These are phyloP conservation scores for Merodon equestris DNA, from an alignment of 2,888 invertebrate genomes.

Conservation along the genomic window DNA sequence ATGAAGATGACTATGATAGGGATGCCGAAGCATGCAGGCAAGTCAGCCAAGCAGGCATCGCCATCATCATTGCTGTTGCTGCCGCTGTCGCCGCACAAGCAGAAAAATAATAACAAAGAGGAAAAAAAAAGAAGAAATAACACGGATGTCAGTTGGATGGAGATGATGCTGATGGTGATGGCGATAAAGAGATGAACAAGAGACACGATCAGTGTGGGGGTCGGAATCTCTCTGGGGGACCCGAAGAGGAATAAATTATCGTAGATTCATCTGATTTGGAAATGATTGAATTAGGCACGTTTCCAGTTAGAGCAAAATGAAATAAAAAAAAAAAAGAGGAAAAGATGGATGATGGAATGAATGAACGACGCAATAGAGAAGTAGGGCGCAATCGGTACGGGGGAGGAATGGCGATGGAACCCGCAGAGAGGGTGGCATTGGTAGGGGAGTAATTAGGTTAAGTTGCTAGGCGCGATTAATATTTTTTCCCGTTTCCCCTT, in stretches of 20 bases:
- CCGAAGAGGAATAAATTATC: slow-evolving; percentile 66
- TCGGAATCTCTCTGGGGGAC: neutral
- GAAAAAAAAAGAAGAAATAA: neutral
- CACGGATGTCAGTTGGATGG: slow-evolving; percentile 54
- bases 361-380: slow-evolving; percentile 1
- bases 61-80: slow-evolving; percentile 34
- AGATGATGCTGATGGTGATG: slow-evolving; percentile 36
- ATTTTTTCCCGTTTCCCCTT: slow-evolving; percentile 14
- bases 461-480: slow-evolving; percentile 67
- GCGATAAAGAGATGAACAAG: slow-evolving; percentile 27
- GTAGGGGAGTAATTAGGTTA: slow-evolving; percentile 59
- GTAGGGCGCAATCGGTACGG: neutral
- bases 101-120: slow-evolving; percentile 28
- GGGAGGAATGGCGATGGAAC: slow-evolving; percentile 1
- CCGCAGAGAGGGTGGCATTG: slow-evolving; percentile 2
- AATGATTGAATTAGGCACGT: slow-evolving; percentile 69
- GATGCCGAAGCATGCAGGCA: slow-evolving; percentile 62
- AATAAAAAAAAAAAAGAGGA: slow-evolving; percentile 2
- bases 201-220: neutral
- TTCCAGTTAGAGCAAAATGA: slow-evolving; percentile 50
- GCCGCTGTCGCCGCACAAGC: slow-evolving; percentile 13
- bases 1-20: slow-evolving; percentile 64
- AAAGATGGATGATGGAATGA: slow-evolving; percentile 23
- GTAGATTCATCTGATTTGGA: slow-evolving; percentile 68
- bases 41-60: slow-evolving; percentile 30